Evolutionary conservation across 92 coral and sea anemone genomes (phyloP).

Genomic region (Diadumene lineata): DNA sequence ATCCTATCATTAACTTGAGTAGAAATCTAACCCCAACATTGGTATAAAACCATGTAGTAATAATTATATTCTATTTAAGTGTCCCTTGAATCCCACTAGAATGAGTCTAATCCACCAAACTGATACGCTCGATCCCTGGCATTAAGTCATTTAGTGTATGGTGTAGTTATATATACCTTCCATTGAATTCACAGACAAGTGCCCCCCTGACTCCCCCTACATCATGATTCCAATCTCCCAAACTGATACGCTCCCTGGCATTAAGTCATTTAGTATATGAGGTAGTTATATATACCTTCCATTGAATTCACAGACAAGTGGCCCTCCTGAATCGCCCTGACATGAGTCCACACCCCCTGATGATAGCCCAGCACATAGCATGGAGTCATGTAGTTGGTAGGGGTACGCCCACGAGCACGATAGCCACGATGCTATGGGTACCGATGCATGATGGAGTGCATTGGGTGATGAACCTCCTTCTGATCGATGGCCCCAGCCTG

Average conservation of each 20-base stretch:
- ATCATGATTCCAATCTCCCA: no score
- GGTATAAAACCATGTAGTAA: no score
- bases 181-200: constrained; percentile 30
- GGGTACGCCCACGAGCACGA: constrained; percentile 25
- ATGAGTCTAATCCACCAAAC: no score
- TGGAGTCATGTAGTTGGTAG: constrained; percentile 14
- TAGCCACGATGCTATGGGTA: constrained; percentile 14
- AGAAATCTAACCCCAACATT: no score
- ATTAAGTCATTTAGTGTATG: not conserved
- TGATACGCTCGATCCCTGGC: not conserved
- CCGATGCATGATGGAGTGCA: constrained; percentile 9
- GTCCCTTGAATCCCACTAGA: no score
- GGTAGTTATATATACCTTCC: constrained; percentile 16
- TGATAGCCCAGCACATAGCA: constrained; percentile 16
- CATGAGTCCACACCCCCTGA: constrained; percentile 23
- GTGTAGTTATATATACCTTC: constrained; percentile 9
- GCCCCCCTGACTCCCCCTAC: no score
- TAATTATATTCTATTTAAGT: no score
- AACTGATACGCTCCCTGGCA: not conserved
- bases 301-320: constrained; percentile 30
- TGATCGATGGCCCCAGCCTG: constrained; percentile 13
- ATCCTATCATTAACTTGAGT: no score
- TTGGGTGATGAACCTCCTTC: constrained; percentile 25
- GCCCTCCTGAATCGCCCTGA: constrained; percentile 26
- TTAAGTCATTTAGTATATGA: not conserved